These are phyloP conservation scores for Lottia gigantea DNA, from an alignment of 2,888 invertebrate genomes.

Conservation along the genomic window DNA sequence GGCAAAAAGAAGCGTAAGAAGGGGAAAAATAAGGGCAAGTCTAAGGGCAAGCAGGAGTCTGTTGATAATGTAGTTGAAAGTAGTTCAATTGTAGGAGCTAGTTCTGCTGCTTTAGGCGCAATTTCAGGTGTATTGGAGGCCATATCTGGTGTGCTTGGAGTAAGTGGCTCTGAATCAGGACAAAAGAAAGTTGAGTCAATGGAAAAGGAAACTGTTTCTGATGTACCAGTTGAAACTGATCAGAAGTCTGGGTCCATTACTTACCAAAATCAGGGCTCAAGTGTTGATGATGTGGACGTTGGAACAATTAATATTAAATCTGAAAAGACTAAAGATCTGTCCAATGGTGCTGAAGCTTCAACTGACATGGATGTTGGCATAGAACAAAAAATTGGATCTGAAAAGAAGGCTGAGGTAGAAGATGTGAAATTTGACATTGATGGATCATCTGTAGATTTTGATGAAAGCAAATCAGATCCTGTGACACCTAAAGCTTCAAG, in stretches of 20 bases:
- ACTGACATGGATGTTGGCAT: no score
- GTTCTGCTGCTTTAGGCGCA: conserved; percentile 1
- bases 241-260: background rate
- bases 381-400: background rate
- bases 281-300: conserved; percentile 18
- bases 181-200: no score
- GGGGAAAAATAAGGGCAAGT: no score
- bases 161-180: background rate
- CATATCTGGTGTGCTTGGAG: background rate
- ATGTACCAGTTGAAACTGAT: background rate
- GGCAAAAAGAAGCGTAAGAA: no score
- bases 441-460: no score
- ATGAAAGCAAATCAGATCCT: no score
- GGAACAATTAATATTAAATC: conserved; percentile 10
- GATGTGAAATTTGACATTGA: background rate
- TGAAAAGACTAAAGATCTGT: background rate
- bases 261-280: background rate
- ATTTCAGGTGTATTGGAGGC: background rate
- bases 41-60: no score
- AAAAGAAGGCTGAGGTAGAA: background rate
- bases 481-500: no score
- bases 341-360: background rate
- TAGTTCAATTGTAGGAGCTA: no score
- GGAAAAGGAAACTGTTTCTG: background rate
- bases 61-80: no score